Evolutionary conservation across 2,888 invertebrate species (phyloP), one percentile per base, ranked within the genome.

Genomic region (Calameuta idolon): DNA sequence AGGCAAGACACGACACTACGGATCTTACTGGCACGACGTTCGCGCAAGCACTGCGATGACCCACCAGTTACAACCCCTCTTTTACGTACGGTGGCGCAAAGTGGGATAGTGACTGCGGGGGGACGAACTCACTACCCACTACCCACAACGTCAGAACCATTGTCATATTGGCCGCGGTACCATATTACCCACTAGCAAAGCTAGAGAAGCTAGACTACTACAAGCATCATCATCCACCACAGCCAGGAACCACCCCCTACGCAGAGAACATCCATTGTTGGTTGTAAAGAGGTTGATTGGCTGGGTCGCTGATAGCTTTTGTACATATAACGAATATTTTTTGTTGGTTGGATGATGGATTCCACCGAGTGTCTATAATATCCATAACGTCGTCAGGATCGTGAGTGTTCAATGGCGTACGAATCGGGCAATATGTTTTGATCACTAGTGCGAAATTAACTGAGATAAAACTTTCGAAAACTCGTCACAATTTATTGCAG

Each of bases 31-130:
- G 79, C 80, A 79, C 85, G 85, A 83, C 84, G 84, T 82, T 86
- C 85, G 83, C 85, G 85, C 86, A 84, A 85, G 82, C 81, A 90
- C 90, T 90, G 88, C 85, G 83, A 81, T 79, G 80, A 83, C 78
- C 82, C 83, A 84, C 82, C 79, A 82, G 82, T 83, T 81, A 81
- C 81, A 80, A 81, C 79, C 80, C 83, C 83, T 31, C 31, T 12
- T 55, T 55, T 55, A 55, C 55, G 55, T 23, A 55, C 55, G 55
- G 23, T 55, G 55, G 55, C 55, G 55, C 23, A 55, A 55, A 55
- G 55, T 55, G 23, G 55, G 55, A 40, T 15, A 40, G 23, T 23
- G 5, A 15, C 15, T 15, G 23, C 55, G 23, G 40, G 23, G 33
- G 3, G 40, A 55, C 40, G 55, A 55, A 23, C 23, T 9, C 9